Evolutionary conservation across 2,113 vertebrate genomes (phyloP).

Genomic region (Eptesicus fuscus): DNA sequence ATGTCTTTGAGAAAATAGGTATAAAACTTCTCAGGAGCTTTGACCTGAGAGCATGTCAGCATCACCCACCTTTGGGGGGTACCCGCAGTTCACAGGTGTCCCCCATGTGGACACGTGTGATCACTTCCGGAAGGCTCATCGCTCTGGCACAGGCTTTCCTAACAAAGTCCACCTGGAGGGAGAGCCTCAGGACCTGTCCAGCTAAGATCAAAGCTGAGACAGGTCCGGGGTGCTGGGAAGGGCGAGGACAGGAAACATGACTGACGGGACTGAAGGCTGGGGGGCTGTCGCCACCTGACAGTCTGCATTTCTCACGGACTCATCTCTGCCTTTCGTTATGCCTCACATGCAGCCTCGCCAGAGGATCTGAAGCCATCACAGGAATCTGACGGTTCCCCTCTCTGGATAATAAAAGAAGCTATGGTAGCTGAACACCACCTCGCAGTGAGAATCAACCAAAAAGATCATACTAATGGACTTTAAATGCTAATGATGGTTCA

Average conservation of each 20-base stretch:
- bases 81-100: not conserved
- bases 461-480: not conserved
- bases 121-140: not conserved
- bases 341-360: not conserved
- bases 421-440: not conserved
- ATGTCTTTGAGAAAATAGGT: not conserved
- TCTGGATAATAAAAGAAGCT: not conserved
- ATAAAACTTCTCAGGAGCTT: not conserved
- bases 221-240: not conserved
- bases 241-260: rapidly evolving
- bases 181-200: not conserved
- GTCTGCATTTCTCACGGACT: not conserved
- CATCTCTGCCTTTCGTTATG: not conserved
- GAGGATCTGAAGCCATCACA: not conserved
- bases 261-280: not conserved
- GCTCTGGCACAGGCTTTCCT: not conserved
- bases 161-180: rapidly evolving
- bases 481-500: not conserved
- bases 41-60: not conserved
- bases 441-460: not conserved
- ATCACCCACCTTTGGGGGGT: not conserved
- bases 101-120: rapidly evolving
- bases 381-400: not conserved
- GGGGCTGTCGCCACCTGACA: not conserved
- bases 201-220: not conserved